phyloP scores from a whole-genome alignment of 2,113 vertebrate genomes.

The Urocolius indicus region DNA sequence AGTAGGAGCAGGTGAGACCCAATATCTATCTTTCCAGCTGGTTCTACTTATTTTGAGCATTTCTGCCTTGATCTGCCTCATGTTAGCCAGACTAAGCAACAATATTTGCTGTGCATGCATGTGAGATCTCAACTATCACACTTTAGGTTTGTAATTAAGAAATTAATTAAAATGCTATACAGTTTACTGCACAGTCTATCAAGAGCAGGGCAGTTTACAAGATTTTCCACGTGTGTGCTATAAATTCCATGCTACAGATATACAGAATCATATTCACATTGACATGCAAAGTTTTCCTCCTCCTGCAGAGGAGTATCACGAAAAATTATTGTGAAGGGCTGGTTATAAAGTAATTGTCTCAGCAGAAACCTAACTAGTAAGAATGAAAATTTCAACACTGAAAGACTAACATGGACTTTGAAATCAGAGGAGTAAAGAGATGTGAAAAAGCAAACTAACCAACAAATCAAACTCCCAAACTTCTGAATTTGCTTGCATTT shows the following conservation, averaged over 20 bases:
- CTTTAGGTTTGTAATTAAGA: conserved; percentile 66
- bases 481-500: not conserved
- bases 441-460: not conserved
- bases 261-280: conserved; percentile 37
- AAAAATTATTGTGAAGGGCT: conserved; percentile 51
- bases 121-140: conserved; percentile 57
- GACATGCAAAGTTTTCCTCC: conserved; percentile 58
- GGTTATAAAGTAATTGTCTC: conserved; percentile 58
- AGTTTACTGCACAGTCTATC: conserved; percentile 70
- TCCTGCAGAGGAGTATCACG: conserved; percentile 59
- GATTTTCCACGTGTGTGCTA: conserved; percentile 46
- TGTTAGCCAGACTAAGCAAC: conserved; percentile 20
- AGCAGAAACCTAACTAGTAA: conserved; percentile 16
- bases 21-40: conserved; percentile 55
- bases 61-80: not conserved
- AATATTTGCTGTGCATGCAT: conserved; percentile 47
- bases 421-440: not conserved
- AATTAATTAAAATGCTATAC: conserved; percentile 77
- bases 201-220: conserved; percentile 64
- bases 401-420: not conserved
- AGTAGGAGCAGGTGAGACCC: conserved; percentile 13
- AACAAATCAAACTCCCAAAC: not conserved
- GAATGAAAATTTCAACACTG: not conserved
- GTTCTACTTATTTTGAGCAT: conserved; percentile 45
- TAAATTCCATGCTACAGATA: conserved; percentile 55